Conservation (phyloP, 2,113 vertebrate species). For the Plecotus auritus region DNA sequence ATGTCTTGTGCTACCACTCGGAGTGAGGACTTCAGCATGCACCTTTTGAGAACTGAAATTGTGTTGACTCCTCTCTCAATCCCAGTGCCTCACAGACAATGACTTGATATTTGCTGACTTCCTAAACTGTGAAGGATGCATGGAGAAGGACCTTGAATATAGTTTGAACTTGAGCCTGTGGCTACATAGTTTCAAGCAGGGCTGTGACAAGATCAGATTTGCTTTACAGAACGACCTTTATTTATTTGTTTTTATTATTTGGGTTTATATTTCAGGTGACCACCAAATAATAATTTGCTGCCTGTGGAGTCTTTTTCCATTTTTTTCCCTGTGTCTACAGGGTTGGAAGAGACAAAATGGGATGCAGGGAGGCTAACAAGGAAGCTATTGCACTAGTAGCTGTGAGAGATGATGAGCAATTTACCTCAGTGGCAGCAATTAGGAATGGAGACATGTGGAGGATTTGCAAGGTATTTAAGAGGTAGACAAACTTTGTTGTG, state of each 20-base stretch:
- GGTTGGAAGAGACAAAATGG: background rate
- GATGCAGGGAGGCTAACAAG: background rate
- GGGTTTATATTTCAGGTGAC: no score
- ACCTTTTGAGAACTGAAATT: background rate
- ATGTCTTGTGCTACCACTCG: background rate
- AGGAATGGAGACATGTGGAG: background rate
- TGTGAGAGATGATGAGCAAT: background rate
- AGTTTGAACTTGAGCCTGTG: background rate
- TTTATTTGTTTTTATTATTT: no score
- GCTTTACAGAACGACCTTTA: background rate
- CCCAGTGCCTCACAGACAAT: background rate
- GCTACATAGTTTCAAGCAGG: background rate
- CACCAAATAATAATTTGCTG: no score
- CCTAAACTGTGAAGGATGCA: background rate
- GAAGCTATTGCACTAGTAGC: background rate
- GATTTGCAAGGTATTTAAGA: background rate
- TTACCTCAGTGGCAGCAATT: background rate
- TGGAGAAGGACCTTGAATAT: background rate
- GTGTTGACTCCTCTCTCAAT: background rate
- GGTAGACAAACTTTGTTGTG: background rate
- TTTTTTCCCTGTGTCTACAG: background rate
- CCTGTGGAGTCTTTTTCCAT: no score
- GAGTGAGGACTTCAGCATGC: background rate
- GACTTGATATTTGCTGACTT: background rate
- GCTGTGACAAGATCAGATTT: background rate